Conservation (phyloP, 2,888 invertebrate species). For the Acanthacorydalis orientalis region DNA sequence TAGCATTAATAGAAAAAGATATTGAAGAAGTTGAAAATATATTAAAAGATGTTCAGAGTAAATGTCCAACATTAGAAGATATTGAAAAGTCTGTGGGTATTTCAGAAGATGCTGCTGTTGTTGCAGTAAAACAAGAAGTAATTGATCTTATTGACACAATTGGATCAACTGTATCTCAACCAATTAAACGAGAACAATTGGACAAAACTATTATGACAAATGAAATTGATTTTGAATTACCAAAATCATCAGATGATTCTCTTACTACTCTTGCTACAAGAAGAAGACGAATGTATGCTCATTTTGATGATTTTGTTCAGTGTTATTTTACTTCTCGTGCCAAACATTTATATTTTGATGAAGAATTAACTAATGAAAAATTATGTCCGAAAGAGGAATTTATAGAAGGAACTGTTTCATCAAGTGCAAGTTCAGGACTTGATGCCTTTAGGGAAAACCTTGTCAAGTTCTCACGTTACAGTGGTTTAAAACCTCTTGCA, state of each 20-base stretch:
- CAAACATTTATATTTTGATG: constrained; percentile 50
- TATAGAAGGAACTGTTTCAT: constrained; percentile 15
- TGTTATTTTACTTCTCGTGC: constrained; percentile 69
- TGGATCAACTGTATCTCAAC: constrained; percentile 22
- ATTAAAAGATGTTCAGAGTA: constrained; percentile 36
- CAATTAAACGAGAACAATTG: not conserved
- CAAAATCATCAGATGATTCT: constrained; percentile 14
- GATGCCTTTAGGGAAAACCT: constrained; percentile 71
- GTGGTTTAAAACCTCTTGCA: constrained; percentile 61
- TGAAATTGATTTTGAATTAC: constrained; percentile 4
- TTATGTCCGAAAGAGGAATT: constrained; percentile 19
- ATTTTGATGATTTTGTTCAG: constrained; percentile 79
- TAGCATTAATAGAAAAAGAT: constrained; percentile 57
- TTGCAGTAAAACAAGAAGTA: constrained; percentile 36
- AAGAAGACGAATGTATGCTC: constrained; percentile 60
- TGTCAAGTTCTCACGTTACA: constrained; percentile 69
- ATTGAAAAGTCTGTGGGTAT: constrained; percentile 30
- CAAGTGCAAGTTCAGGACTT: constrained; percentile 32
- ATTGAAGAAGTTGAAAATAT: constrained; percentile 53
- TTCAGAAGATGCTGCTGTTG: constrained; percentile 28
- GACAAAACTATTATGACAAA: constrained; percentile 8
- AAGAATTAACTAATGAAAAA: constrained; percentile 16
- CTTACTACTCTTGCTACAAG: constrained; percentile 43
- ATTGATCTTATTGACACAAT: constrained; percentile 36
- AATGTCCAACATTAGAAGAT: constrained; percentile 39